Percentiles rank a stretch among this genome's conserved stretches.
Conservation (phyloP, 2,888 invertebrate genomes). For the Machimus rusticus region DNA sequence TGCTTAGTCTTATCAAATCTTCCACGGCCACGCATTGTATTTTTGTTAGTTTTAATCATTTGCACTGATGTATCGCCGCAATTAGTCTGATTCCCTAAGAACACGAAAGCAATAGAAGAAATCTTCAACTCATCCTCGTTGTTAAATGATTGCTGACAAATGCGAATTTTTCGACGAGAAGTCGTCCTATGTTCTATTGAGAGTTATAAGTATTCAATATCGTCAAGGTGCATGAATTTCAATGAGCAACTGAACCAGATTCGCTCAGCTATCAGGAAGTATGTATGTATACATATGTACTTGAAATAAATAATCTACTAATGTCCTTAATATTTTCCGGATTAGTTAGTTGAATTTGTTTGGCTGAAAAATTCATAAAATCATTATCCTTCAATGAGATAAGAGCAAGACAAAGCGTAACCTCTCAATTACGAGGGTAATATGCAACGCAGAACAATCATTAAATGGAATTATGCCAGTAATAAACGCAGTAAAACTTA, state of each 20-base stretch:
- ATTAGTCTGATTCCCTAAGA: slow-evolving; percentile 9
- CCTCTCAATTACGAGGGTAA: not conserved
- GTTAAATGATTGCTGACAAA: not conserved
- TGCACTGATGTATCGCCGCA: slow-evolving; percentile 15
- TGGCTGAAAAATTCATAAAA: not conserved
- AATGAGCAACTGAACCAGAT: no score
- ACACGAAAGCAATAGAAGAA: not conserved
- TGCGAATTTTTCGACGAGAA: no score
- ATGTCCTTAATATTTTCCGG: not conserved
- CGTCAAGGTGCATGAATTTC: no score
- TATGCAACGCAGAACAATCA: not conserved
- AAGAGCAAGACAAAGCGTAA: not conserved
- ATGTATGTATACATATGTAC: no score
- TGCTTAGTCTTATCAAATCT: slow-evolving; percentile 13
- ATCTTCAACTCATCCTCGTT: not conserved
- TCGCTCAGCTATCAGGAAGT: no score
- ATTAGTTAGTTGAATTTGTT: not conserved
- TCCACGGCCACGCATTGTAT: slow-evolving; percentile 29
- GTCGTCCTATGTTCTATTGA: no score
- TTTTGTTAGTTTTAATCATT: slow-evolving; percentile 25
- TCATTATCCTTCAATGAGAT: not conserved
- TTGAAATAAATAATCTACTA: no score
- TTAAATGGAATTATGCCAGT: not conserved
- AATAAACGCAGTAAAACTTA: slow-evolving; percentile 18
- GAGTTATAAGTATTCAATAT: no score